Conservation (phyloP, 2,113 vertebrate genomes). For the Lonchura striata region DNA sequence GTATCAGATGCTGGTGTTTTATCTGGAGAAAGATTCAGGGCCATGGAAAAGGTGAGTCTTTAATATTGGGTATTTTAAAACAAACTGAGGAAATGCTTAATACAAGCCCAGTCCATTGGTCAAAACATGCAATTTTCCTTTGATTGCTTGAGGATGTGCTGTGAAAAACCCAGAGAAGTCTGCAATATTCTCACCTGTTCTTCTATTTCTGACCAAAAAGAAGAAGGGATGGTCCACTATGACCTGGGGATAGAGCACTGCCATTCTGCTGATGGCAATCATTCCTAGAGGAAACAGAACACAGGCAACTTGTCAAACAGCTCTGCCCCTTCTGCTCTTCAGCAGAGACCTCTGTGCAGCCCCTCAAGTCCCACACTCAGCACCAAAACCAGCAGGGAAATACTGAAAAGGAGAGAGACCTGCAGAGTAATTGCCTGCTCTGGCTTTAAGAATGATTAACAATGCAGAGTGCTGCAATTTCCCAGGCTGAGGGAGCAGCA, state of each 20-base stretch:
- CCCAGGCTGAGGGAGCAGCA: not conserved
- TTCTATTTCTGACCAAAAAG: constrained; percentile 91
- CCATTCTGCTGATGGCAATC: constrained; percentile 92
- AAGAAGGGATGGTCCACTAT: constrained; percentile 98
- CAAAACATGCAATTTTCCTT: not conserved
- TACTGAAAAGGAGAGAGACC: not conserved
- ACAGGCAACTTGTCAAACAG: not conserved
- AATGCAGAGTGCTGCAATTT: not conserved
- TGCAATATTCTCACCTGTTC: constrained; percentile 80
- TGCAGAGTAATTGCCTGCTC: not conserved
- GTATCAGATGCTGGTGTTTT: not conserved
- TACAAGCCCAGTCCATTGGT: not conserved
- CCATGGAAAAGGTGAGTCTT: not conserved
- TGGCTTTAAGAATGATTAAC: constrained; percentile 11
- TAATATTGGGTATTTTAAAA: not conserved
- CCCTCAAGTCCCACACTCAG: not conserved
- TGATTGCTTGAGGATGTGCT: not conserved
- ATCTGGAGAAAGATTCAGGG: not conserved
- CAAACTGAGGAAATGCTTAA: not conserved
- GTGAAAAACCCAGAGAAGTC: not conserved
- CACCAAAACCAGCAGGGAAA: not conserved
- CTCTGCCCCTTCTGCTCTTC: not conserved
- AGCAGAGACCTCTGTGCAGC: not conserved
- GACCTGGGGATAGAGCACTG: constrained; percentile 94
- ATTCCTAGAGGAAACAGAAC: constrained; percentile 78